Evolutionary conservation across 2,113 vertebrate genomes (phyloP), one percentile per base, ranked within the genome.

Genomic region (Myotis davidii): DNA sequence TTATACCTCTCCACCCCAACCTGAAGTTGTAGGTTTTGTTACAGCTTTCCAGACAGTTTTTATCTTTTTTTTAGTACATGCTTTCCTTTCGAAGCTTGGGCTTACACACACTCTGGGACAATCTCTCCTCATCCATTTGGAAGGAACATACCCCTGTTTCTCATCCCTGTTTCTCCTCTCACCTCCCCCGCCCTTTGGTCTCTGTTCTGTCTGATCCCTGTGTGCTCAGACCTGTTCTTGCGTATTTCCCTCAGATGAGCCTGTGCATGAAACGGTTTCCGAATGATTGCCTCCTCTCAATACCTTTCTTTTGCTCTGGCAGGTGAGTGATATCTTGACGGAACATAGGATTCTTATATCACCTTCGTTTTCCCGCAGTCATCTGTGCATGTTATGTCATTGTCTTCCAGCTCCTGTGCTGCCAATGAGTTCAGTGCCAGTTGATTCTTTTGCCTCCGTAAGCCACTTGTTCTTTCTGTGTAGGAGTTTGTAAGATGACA

Each of bases 1-100:
- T 76, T 74, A 29, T 9, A 11, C 9, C 1, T 9, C 13, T 32
- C 7, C n/a, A 5, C 27, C 0, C 3, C 2, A 39, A 29, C 3
- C 3, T 20, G 9, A 81, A 29, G 18, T 81, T 73, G 32, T n/a
- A 56, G 45, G 50, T n/a, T 59, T 84, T 45, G 50, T n/a, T n/a
- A 14, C 9, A 64, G 2, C 18, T 4, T 78, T 87, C 37, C 34
- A 32, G 20, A 64, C 10, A 18, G 10, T 45, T 73, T 67, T 56
- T 14, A 45, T 8, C 45, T 56, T 14, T 23, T 56, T 48, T 13
- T 85, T 11, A 13, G 17, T 10, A 1, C 9, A 29, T 25, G 5
- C 5, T 5, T 73, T 65, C 25, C 8, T 50, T 70, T 34, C 64
- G 29, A 23, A 86, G 14, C 4, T 16, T 94, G 12, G 1, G 6